Conservation (phyloP, 2,113 vertebrate species). For the Panthera uncia region DNA sequence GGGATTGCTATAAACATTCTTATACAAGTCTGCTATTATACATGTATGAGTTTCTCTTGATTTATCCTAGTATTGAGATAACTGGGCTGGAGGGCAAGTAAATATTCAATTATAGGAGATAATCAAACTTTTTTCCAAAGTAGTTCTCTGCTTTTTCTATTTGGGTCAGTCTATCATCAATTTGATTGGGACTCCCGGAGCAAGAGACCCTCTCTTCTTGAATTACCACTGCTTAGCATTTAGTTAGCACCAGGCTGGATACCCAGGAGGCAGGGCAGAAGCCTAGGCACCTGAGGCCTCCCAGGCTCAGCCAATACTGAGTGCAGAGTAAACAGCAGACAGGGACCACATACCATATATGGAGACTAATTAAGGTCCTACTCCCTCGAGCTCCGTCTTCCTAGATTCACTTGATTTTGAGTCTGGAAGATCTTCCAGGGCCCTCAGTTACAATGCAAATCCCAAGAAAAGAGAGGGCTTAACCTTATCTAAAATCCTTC, state of each 20-base stretch:
- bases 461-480: conserved; percentile 40
- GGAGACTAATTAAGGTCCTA: neutral
- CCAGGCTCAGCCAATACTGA: conserved; percentile 32
- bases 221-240: neutral
- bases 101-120: conserved; percentile 33
- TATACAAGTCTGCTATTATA: neutral
- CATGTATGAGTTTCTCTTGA: conserved; percentile 27
- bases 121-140: conserved; percentile 51
- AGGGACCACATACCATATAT: neutral
- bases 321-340: neutral
- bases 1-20: neutral
- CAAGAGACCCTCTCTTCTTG: neutral
- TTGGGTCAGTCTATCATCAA: neutral
- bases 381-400: neutral
- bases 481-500: conserved; percentile 39
- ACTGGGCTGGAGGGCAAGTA: neutral
- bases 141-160: conserved; percentile 42
- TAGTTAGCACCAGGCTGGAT: neutral
- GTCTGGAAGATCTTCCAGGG: neutral
- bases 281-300: neutral
- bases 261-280: neutral
- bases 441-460: conserved; percentile 39
- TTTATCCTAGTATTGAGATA: neutral
- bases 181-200: neutral
- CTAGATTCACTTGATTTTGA: conserved; percentile 25